phyloP scores from a whole-genome alignment of 2,888 invertebrate species.

The Mechanitis mazaeus region DNA sequence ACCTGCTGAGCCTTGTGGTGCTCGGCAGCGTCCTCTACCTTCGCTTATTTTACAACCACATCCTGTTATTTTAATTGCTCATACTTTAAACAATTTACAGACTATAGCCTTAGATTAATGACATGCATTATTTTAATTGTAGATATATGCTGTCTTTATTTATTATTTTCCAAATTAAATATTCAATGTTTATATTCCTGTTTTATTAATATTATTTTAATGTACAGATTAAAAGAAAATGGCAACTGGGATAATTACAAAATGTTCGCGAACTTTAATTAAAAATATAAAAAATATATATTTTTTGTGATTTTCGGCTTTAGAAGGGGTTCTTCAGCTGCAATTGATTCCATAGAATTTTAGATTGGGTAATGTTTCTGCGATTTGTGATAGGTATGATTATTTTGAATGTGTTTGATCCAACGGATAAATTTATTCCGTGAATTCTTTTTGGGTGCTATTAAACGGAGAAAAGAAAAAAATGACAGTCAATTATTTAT shows the following conservation, averaged over 20 bases:
- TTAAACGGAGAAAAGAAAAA: too few species aligned
- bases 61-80: slow-evolving; percentile 65
- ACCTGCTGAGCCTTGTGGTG: slow-evolving; percentile 66
- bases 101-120: slow-evolving; percentile 70
- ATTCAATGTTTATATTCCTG: slow-evolving; percentile 49
- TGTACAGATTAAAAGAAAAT: slow-evolving; percentile 15
- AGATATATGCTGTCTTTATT: slow-evolving; percentile 58
- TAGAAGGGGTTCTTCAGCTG: too few species aligned
- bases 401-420: too few species aligned
- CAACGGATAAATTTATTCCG: too few species aligned
- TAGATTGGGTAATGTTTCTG: too few species aligned
- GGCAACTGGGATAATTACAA: slow-evolving; percentile 5
- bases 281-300: too few species aligned
- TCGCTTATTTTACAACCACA: slow-evolving; percentile 62
- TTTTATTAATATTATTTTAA: slow-evolving; percentile 31
- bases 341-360: too few species aligned
- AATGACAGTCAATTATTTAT: too few species aligned
- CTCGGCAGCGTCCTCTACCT: slow-evolving; percentile 56
- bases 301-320: too few species aligned
- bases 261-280: background rate
- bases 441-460: too few species aligned
- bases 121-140: slow-evolving; percentile 51
- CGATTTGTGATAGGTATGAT: too few species aligned
- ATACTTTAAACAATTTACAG: slow-evolving; percentile 66
- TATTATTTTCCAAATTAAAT: slow-evolving; percentile 60